Evolutionary conservation across 2,888 invertebrate species (phyloP), one percentile per base, ranked within the genome.

Genomic region (Chromoteleia sp.): DNA sequence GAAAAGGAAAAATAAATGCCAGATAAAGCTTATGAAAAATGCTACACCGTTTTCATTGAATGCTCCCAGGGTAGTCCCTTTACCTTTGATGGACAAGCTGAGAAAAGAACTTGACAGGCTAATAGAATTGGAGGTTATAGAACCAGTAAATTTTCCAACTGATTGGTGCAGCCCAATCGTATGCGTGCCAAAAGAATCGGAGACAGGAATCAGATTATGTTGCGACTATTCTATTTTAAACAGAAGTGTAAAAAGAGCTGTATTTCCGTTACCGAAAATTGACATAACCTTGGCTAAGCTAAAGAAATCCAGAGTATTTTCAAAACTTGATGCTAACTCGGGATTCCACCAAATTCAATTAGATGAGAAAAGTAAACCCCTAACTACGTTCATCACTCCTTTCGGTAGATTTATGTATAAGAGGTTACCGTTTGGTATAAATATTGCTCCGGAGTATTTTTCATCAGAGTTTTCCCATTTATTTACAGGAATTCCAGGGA

Each of bases 91-190:
- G 43, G 52, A 83, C 14, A 84, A 86, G 56, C 81, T 91, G 8
- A 87, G 88, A 81, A 12, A 43, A 7, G 87, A 91, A 83, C 56
- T 91, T n/a, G 73, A 86, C 10, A 78, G 79, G 52, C 84, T 90
- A 85, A 17, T 52, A 1, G 0, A 36, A 12, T 68, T 83, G 48
- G 59, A 77, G 2, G 85, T 90, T 3, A 89, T 90, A 36, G 78
- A 79, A 19, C 52, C 76, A 5, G 87, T 90, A 0, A 76, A 87
- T 10, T 80, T 83, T 67, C 86, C 87, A 3, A 89, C 88, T 7
- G 58, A 58, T 7, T 54, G 19, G 56, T 56, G 56, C 39, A 56
- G 39, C 8, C 56, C 39, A 7, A 56, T 56, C 6, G 36, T 58
- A 12, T 58, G 39, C 8, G 41, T 58, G 0, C 41, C 58, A 0